These are phyloP conservation scores for Heliconius himera DNA, from an alignment of 1,140 invertebrate genomes.

Conservation along the genomic window DNA sequence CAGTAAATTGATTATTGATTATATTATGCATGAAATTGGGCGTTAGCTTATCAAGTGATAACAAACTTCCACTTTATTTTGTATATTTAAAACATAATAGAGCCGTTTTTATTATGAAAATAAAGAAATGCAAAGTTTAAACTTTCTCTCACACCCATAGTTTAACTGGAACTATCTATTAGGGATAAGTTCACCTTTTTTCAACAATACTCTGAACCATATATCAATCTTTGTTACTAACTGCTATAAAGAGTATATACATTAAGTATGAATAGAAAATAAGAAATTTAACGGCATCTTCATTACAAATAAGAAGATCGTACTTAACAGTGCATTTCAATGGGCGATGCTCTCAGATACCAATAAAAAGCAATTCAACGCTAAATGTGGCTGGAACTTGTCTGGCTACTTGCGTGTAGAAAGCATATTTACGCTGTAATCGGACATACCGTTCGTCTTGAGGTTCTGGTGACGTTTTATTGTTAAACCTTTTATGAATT, in stretches of 20 bases:
- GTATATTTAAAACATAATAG: background rate
- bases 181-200: too few species aligned
- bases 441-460: slow-evolving; percentile 48
- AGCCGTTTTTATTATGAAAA: background rate
- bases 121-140: background rate
- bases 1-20: slow-evolving; percentile 7
- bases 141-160: too few species aligned
- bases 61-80: background rate
- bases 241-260: too few species aligned
- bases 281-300: slow-evolving; percentile 1
- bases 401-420: slow-evolving; percentile 19
- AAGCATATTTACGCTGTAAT: slow-evolving; percentile 41
- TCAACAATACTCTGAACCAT: too few species aligned
- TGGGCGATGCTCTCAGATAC: slow-evolving; percentile 25
- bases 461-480: slow-evolving; percentile 50
- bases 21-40: background rate
- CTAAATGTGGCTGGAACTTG: slow-evolving; percentile 12
- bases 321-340: slow-evolving; percentile 25
- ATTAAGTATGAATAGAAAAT: slow-evolving; percentile 8
- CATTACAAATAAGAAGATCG: slow-evolving; percentile 14
- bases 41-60: slow-evolving; percentile 7
- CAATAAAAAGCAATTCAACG: slow-evolving; percentile 17
- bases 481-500: slow-evolving; percentile 47
- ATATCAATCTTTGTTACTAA: too few species aligned
- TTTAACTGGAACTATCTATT: too few species aligned